Evolutionary conservation across 2,113 vertebrate species (phyloP).

Genomic region (Pachycephala philippinensis): DNA sequence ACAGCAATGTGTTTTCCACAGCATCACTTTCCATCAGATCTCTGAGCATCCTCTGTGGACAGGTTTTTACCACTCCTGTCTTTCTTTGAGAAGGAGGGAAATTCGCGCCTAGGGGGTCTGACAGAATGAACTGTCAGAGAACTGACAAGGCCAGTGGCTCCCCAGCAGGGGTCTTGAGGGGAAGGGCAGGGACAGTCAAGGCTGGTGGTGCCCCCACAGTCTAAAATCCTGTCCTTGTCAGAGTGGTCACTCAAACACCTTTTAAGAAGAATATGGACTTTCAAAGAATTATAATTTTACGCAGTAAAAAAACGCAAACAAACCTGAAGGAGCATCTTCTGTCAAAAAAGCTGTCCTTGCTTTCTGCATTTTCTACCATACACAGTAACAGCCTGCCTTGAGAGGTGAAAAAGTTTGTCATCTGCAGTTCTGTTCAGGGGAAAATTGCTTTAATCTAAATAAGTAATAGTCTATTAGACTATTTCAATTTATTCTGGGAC

Average conservation of each 20-base stretch:
- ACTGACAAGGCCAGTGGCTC: neutral
- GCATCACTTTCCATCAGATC: neutral
- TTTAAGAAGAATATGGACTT: neutral
- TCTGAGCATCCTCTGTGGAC: neutral
- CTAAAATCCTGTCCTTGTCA: neutral
- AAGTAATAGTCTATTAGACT: neutral
- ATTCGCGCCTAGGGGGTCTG: neutral
- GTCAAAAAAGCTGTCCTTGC: neutral
- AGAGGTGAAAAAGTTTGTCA: neutral
- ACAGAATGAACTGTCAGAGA: neutral
- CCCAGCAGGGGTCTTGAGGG: too few relatives aligned
- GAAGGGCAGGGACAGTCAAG: neutral
- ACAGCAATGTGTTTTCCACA: neutral
- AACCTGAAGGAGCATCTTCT: neutral
- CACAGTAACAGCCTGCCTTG: neutral
- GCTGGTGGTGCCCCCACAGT: rapidly evolving
- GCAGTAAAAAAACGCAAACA: neutral
- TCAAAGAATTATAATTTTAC: neutral
- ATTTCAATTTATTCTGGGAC: neutral
- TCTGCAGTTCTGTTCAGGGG: neutral
- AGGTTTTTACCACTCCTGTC: neutral
- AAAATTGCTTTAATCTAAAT: neutral
- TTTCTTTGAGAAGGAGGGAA: neutral
- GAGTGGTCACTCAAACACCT: neutral
- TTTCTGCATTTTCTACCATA: neutral